Evolutionary conservation across 2,113 vertebrate genomes (phyloP).

Genomic region (Pluvialis apricaria): DNA sequence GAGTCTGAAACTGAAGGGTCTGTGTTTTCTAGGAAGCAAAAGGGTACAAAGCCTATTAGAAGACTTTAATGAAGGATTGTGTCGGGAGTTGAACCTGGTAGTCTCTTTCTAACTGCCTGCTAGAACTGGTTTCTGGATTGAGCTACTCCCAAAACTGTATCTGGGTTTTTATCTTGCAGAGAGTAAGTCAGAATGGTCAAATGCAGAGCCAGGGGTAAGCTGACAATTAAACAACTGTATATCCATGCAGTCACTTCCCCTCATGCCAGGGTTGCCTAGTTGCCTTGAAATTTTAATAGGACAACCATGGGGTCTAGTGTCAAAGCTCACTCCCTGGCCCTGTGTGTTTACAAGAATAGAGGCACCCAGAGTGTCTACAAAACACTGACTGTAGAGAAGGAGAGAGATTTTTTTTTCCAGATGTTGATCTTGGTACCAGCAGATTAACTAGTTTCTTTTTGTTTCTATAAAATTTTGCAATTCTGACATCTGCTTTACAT

Average conservation of each 20-base stretch:
- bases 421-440: neutral
- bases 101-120: neutral
- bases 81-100: neutral
- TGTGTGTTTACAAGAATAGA: neutral
- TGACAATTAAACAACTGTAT: neutral
- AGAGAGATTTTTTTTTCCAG: neutral
- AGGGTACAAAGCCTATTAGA: neutral
- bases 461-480: neutral
- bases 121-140: neutral
- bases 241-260: neutral
- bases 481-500: neutral
- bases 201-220: neutral
- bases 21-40: neutral
- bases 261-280: neutral
- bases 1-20: neutral
- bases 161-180: neutral
- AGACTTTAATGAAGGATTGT: neutral
- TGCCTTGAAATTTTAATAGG: neutral
- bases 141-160: neutral
- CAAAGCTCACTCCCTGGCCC: neutral
- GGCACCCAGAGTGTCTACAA: neutral
- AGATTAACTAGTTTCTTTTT: neutral
- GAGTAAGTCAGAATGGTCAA: neutral
- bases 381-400: neutral
- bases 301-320: neutral